Evolutionary conservation across 2,113 vertebrate genomes (phyloP).

Genomic region (Psettodes erumei): DNA sequence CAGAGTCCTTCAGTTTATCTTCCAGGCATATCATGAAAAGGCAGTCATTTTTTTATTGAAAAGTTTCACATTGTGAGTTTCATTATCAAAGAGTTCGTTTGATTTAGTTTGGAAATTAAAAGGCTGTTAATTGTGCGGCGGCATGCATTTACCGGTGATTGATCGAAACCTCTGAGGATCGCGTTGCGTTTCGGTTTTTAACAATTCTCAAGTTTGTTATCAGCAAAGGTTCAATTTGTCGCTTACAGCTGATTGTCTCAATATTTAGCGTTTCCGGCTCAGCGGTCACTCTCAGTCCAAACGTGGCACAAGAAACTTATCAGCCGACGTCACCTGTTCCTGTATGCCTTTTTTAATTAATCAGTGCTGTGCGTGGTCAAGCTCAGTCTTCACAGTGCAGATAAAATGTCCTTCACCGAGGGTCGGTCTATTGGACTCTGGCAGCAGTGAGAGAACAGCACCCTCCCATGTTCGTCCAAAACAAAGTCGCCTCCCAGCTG

Average conservation of each 20-base stretch:
- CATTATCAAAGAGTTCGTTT: not conserved
- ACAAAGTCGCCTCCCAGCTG: conserved; percentile 73
- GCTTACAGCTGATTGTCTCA: not conserved
- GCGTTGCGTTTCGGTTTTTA: not conserved
- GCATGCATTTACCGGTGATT: not conserved
- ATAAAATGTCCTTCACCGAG: conserved; percentile 47
- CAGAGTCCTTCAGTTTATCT: not conserved
- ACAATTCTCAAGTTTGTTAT: not conserved
- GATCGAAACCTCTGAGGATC: not conserved
- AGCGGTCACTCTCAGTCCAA: not conserved
- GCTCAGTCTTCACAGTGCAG: conserved; percentile 24
- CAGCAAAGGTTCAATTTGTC: not conserved
- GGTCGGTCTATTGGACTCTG: conserved; percentile 69
- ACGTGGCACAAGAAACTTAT: not conserved
- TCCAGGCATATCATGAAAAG: too few relatives aligned
- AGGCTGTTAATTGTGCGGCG: not conserved
- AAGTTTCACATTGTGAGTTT: not conserved
- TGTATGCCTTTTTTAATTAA: not conserved
- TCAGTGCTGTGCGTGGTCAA: not conserved
- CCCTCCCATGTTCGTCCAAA: conserved; percentile 59
- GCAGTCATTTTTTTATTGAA: too few relatives aligned
- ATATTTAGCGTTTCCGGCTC: not conserved
- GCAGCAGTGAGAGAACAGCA: conserved; percentile 67
- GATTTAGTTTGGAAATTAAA: not conserved
- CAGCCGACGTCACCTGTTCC: not conserved